Conservation (phyloP, 2,797 vertebrate genomes). For the Hyperoplus lanceolatus region DNA sequence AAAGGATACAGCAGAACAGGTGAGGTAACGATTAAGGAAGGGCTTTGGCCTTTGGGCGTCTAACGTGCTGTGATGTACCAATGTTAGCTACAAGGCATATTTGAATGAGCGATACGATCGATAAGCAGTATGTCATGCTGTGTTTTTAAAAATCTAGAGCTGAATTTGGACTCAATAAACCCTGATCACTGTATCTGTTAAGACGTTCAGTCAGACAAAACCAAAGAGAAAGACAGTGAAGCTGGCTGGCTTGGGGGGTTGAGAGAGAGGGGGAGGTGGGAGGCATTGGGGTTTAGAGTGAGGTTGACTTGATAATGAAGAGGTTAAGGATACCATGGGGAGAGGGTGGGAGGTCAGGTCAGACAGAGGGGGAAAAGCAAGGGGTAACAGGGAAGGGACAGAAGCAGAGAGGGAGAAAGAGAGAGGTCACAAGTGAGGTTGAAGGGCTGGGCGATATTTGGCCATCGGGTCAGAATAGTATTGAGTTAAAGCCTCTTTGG, state of each 20-base stretch:
- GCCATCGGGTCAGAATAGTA: slow-evolving; percentile 53
- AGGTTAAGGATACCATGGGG: slow-evolving; percentile 75
- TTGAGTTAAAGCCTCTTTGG: slow-evolving; percentile 67
- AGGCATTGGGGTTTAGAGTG: slow-evolving; percentile 51
- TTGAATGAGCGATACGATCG: not conserved
- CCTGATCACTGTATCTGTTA: not conserved
- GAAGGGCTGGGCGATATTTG: slow-evolving; percentile 53
- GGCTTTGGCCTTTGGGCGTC: not conserved
- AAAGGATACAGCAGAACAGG: slow-evolving; percentile 11
- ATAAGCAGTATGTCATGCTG: not conserved
- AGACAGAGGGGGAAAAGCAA: slow-evolving; percentile 36
- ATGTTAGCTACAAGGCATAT: not conserved
- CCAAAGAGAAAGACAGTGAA: not conserved
- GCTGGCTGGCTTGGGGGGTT: slow-evolving; percentile 4
- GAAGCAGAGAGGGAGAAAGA: slow-evolving; percentile 18
- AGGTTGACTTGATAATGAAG: slow-evolving; percentile 77
- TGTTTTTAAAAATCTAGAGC: slow-evolving; percentile 12
- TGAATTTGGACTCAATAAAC: slow-evolving; percentile 12
- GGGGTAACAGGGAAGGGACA: slow-evolving; percentile 20
- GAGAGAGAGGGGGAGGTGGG: slow-evolving; percentile 1
- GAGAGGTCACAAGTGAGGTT: slow-evolving; percentile 43
- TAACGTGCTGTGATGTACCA: not conserved
- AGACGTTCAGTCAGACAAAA: slow-evolving; percentile 1
- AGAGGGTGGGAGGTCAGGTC: slow-evolving; percentile 63
- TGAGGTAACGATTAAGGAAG: slow-evolving; percentile 7